phyloP scores from a whole-genome alignment of 1,140 invertebrate species.

The Drosophila nikananu region DNA sequence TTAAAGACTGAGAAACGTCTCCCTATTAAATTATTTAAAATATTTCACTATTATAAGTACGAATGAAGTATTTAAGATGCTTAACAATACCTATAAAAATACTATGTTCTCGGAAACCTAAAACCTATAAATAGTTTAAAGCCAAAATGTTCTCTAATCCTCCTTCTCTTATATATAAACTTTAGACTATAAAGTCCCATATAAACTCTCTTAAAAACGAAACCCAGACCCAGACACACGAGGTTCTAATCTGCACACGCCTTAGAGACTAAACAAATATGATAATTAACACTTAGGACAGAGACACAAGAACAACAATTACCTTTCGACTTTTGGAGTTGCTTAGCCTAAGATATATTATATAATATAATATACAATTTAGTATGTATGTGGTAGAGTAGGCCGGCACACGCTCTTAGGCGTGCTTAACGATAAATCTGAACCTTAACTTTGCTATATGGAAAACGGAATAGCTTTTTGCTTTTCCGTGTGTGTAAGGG shows the following conservation, averaged over 20 bases:
- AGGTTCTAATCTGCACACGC: constrained; percentile 26
- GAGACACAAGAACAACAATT: constrained; percentile 36
- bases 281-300: constrained; percentile 54
- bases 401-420: constrained; percentile 13
- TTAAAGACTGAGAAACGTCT: no score
- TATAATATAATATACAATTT: constrained; percentile 46
- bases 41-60: background rate
- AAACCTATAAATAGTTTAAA: background rate
- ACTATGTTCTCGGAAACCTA: background rate
- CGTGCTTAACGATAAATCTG: constrained; percentile 26
- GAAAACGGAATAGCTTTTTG: constrained; percentile 47
- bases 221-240: background rate
- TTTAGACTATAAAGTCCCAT: background rate
- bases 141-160: background rate
- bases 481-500: constrained; percentile 18
- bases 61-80: background rate
- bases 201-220: background rate
- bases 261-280: constrained; percentile 38
- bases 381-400: constrained; percentile 34
- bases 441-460: constrained; percentile 50
- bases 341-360: constrained; percentile 51
- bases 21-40: background rate
- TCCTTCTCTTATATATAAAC: background rate
- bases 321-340: constrained; percentile 54
- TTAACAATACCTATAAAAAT: background rate